Evolutionary conservation across 2,113 vertebrate species (phyloP), one percentile per base, ranked within the genome.

Genomic region (Prionailurus viverrinus): DNA sequence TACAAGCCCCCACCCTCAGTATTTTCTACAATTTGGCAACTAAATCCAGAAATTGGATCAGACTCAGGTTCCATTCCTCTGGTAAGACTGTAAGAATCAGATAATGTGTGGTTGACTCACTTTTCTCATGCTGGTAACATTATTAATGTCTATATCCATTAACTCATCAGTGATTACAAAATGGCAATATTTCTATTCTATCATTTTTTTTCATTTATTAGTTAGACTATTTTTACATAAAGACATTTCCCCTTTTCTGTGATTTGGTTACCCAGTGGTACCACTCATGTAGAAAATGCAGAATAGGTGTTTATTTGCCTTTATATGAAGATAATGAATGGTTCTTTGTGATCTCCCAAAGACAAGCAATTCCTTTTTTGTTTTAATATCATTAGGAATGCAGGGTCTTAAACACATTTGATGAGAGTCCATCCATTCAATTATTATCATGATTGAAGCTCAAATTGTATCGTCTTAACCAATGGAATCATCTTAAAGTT

Each of bases 331-430:
- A 86, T 92, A 87, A 41, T 86, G 81, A 92, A 63, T 23, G 29
- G n/a, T 87, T 80, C 21, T 21, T 61, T 92, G 15, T 21, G 16
- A 81, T 79, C 87, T 92, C 41, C n/a, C 14, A 61, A 63, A 80
- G 21, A 85, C n/a, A 29, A 51, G 11, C 53, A 53, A 48, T 63
- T 51, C 13, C 68, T 78, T 71, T 84, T 92, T 55, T 78, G 69
- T 87, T 94, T 88, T 88, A 79, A 71, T 87, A 69, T 69, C 36
- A 87, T 69, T 69, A 88, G 39, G 23, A 88, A 80, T 87, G 31
- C 31, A 71, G 65, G 7, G 65, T 81, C 65, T 80, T 71, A 88
- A n/a, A 80, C 23, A 36, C 58, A 58, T 69, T 88, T 88, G 53
- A 39, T 81, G 19, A 73, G 23, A 94, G 48, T 63, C 53, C 36